These are phyloP conservation scores for Tyrannus savana DNA, from an alignment of 2,113 vertebrate genomes.

Conservation along the genomic window DNA sequence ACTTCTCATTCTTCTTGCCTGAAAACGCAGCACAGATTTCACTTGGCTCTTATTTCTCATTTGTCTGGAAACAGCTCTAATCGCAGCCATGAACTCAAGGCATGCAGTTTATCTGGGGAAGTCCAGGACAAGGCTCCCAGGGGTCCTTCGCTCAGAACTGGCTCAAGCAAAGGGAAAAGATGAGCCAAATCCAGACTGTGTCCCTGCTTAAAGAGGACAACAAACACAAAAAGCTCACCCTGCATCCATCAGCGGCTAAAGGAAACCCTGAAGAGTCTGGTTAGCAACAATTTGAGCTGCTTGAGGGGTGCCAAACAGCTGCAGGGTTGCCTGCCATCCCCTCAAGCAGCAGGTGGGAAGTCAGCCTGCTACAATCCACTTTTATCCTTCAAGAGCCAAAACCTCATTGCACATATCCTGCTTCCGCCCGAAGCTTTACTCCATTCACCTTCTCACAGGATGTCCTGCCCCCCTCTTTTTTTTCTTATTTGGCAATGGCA, in stretches of 20 bases:
- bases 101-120: slow-evolving; percentile 27
- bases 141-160: slow-evolving; percentile 19
- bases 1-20: not conserved
- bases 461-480: not conserved
- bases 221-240: not conserved
- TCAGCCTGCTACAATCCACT: not conserved
- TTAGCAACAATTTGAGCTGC: slow-evolving; percentile 17
- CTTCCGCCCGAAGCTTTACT: slow-evolving; percentile 10
- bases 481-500: not conserved
- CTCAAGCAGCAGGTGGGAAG: slow-evolving; percentile 56
- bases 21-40: not conserved
- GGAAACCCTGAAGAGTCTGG: not conserved
- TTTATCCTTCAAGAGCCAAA: slow-evolving; percentile 29
- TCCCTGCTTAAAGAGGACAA: not conserved
- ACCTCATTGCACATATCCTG: not conserved
- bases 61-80: slow-evolving; percentile 36
- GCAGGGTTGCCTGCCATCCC: slow-evolving; percentile 34
- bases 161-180: slow-evolving; percentile 27
- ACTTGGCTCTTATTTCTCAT: slow-evolving; percentile 5
- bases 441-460: slow-evolving; percentile 21
- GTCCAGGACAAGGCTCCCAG: slow-evolving; percentile 32
- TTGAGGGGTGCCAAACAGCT: slow-evolving; percentile 60
- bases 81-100: slow-evolving; percentile 6
- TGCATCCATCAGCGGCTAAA: not conserved
- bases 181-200: slow-evolving; percentile 46